Evolutionary conservation across 2,113 vertebrate genomes (phyloP), one percentile per base, ranked within the genome.

Genomic region (Corythaixoides concolor): DNA sequence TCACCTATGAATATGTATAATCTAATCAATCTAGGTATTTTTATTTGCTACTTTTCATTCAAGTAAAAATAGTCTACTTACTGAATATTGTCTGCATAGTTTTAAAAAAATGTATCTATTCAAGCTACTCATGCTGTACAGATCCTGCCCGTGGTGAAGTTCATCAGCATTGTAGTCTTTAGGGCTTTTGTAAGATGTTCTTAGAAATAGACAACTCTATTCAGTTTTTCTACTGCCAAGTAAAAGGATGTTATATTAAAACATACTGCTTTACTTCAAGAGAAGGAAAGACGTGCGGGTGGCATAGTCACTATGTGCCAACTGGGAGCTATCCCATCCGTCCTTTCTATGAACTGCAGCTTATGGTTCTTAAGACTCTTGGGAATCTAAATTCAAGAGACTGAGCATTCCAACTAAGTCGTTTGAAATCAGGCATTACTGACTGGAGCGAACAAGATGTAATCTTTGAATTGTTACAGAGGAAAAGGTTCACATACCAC

Each of bases 231-330:
- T 82, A 45, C 47, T 45, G 62, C 50, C 12, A 85, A 85, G 28
- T 20, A 28, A 79, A 93, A 76, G 7, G 1, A 37, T 28, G 16
- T 72, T 79, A 15, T 19, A 45, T 32, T 86, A 75, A 68, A 76
- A 59, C 15, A 47, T 22, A 22, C 5, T 76, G n/a, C 37, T 73
- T 91, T 43, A 22, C 37, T 86, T 79, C 76, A 64, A 63, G 72
- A 55, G 37, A 63, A 75, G 9, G 52, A 45, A 87, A 94, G 83
- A 67, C 18, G 49, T 16, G 4, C 41, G 75, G 78, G 53, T 67
- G 33, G n/a, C 8, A 0, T 15, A 70, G n/a, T 50, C 52, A 59
- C 26, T 59, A 19, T 0, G 0, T 86, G 43, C n/a, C 53, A 41
- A 0, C 24, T 85, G 70, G 56, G 37, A 86, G 22, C 13, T 79